A percentile compares a stretch with the other conserved stretches of the same genome.
Evolutionary conservation across 2,113 vertebrate species (phyloP).

Genomic region (Ornithorhynchus anatinus): DNA sequence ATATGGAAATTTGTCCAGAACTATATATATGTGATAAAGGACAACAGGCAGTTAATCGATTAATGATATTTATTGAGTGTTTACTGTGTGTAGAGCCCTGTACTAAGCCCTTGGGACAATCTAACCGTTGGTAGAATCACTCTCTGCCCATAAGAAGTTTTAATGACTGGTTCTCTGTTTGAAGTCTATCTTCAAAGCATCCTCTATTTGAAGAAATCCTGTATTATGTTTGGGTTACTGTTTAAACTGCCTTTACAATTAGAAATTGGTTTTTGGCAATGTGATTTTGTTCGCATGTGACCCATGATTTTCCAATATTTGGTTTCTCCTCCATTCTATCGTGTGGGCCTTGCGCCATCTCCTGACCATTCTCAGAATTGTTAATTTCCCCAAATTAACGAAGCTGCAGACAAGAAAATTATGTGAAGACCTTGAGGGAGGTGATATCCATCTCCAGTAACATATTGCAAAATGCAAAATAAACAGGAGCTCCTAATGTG

Average conservation of each 20-base stretch:
- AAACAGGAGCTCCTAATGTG: not conserved
- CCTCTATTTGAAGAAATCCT: not conserved
- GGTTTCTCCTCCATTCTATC: not conserved
- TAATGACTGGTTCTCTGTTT: too few relatives aligned
- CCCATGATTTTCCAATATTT: not conserved
- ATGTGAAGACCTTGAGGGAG: not conserved
- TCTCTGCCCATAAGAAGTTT: too few relatives aligned
- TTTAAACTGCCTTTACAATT: not conserved
- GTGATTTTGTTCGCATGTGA: not conserved
- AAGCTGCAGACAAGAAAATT: not conserved
- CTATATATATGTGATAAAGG: too few relatives aligned
- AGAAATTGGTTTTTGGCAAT: not conserved
- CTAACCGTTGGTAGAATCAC: too few relatives aligned
- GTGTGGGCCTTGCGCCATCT: constrained; percentile 59
- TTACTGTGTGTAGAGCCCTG: too few relatives aligned
- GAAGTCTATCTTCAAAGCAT: too few relatives aligned
- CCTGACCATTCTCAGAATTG: constrained; percentile 48
- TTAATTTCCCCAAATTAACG: not conserved
- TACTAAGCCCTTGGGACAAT: too few relatives aligned
- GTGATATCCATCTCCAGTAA: accelerated
- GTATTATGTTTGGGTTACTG: not conserved
- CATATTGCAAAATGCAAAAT: accelerated
- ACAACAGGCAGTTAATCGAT: too few relatives aligned
- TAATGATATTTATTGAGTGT: too few relatives aligned
- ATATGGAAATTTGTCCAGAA: too few relatives aligned